A percentile compares a stretch with the other conserved stretches of the same genome.
phyloP scores from a whole-genome alignment of 1,140 invertebrate species.

The Glossosoma conforme region DNA sequence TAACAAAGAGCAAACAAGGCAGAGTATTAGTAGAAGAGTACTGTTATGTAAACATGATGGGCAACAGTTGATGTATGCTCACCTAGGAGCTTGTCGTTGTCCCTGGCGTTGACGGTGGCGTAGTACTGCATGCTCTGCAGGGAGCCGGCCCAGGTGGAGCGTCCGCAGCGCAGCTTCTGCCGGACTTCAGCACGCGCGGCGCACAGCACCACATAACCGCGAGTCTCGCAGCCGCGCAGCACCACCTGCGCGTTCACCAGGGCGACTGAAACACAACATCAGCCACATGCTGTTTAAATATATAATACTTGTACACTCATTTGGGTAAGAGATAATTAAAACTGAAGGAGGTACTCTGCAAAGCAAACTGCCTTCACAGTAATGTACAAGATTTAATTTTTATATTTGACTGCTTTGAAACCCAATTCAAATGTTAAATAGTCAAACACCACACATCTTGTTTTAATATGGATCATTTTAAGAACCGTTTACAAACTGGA shows the following conservation, averaged over 20 bases:
- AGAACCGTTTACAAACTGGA: no score
- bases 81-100: slow-evolving; percentile 63
- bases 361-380: no score
- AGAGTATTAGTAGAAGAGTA: background rate
- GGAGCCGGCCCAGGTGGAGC: slow-evolving; percentile 92
- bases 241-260: slow-evolving; percentile 95
- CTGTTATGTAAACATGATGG: no score
- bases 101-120: slow-evolving; percentile 86
- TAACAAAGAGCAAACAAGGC: background rate
- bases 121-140: slow-evolving; percentile 99
- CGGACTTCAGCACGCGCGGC: slow-evolving; percentile 92
- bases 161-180: slow-evolving; percentile 86
- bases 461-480: no score
- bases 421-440: no score
- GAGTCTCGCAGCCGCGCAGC: slow-evolving; percentile 91
- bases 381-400: background rate
- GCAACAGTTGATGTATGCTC: slow-evolving; percentile 1
- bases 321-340: no score
- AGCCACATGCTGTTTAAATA: background rate
- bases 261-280: slow-evolving; percentile 61
- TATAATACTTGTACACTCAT: no score
- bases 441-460: no score
- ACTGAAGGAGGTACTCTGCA: no score
- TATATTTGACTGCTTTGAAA: no score
- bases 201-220: slow-evolving; percentile 94